A percentile compares a stretch with the other conserved stretches of the same genome.
These are phyloP conservation scores for Eospalax fontanierii DNA, from an alignment of 2,797 vertebrate genomes.

Conservation along the genomic window DNA sequence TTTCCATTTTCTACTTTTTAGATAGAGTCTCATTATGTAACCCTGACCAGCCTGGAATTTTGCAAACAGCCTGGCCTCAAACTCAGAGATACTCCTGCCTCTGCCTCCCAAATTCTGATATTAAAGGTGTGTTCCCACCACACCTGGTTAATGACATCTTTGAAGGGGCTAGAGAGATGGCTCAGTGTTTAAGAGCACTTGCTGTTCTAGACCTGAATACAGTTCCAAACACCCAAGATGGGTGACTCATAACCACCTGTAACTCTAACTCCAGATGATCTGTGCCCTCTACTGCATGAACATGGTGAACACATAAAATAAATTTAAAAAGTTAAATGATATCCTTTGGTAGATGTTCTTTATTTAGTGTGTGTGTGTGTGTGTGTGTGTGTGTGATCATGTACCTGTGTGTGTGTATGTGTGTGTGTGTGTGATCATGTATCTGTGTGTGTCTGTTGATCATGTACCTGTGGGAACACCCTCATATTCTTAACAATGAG, in stretches of 20 bases:
- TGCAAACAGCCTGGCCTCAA: not conserved
- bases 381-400: too few species aligned
- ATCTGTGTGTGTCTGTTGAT: too few species aligned
- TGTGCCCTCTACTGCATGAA: too few species aligned
- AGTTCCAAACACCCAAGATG: not conserved
- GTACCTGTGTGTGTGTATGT: too few species aligned
- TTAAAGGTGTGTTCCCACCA: not conserved
- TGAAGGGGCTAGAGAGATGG: not conserved
- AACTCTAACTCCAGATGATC: not conserved
- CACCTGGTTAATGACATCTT: not conserved
- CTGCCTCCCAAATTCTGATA: not conserved
- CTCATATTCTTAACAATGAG: constrained; percentile 34
- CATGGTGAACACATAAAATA: too few species aligned
- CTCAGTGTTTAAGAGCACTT: not conserved
- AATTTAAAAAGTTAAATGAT: not conserved
- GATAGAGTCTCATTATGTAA: not conserved
- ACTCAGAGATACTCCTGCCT: not conserved
- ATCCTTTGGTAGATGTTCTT: not conserved
- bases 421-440: not conserved
- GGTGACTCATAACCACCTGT: not conserved
- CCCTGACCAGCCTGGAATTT: not conserved
- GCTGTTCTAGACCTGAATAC: not conserved
- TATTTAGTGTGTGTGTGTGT: not conserved
- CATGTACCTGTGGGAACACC: too few species aligned
- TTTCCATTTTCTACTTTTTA: not conserved